phyloP scores from a whole-genome alignment of 2,888 invertebrate genomes.

The Cheilosia vulpina region DNA sequence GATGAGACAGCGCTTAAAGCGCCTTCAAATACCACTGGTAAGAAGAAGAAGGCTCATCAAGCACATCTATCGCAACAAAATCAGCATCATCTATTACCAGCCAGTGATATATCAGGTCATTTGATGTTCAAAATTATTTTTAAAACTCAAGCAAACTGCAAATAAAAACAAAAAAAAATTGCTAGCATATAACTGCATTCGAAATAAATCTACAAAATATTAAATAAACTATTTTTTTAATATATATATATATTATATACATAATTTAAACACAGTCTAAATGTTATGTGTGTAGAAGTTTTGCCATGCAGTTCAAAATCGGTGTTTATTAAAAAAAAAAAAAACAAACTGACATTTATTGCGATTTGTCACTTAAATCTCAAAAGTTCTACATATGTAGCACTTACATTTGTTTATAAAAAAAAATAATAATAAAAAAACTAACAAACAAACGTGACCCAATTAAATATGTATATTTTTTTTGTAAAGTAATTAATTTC shows the following conservation, averaged over 20 bases:
- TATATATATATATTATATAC: background rate
- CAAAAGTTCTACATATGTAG: constrained; percentile 72
- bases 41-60: constrained; percentile 85
- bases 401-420: constrained; percentile 55
- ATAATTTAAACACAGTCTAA: constrained; percentile 64
- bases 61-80: constrained; percentile 84
- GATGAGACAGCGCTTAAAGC: constrained; percentile 89
- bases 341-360: constrained; percentile 24
- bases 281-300: constrained; percentile 73
- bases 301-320: constrained; percentile 63
- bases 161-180: constrained; percentile 51
- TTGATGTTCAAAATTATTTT: constrained; percentile 81
- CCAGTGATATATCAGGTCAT: constrained; percentile 84
- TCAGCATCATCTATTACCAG: constrained; percentile 84
- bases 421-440: constrained; percentile 11
- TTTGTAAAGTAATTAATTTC: constrained; percentile 54
- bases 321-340: constrained; percentile 48
- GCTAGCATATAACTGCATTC: constrained; percentile 63
- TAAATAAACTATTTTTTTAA: constrained; percentile 10
- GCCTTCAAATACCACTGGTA: constrained; percentile 88
- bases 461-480: constrained; percentile 39
- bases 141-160: constrained; percentile 59
- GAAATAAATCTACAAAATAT: constrained; percentile 32
- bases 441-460: constrained; percentile 46
- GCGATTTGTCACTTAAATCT: constrained; percentile 32